Evolutionary conservation across 2,113 vertebrate species (phyloP).

Genomic region (Halcyon malimbica): DNA sequence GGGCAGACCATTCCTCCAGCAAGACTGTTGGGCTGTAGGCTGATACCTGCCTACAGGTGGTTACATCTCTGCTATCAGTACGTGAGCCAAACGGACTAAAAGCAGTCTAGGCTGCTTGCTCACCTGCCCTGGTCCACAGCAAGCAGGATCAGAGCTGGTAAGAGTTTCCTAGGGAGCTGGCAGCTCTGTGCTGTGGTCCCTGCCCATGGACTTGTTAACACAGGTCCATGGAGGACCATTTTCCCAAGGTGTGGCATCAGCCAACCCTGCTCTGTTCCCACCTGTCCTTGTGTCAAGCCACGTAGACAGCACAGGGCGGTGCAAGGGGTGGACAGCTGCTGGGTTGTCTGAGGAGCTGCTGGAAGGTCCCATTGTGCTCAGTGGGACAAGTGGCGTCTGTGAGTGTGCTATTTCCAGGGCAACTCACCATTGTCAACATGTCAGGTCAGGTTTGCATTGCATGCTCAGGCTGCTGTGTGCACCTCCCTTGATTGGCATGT

Average conservation of each 20-base stretch:
- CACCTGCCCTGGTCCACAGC: accelerated
- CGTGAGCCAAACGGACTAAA: accelerated
- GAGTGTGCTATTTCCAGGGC: background rate
- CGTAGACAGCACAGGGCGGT: background rate
- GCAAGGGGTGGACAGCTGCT: background rate
- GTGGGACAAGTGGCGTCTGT: background rate
- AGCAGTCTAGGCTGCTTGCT: background rate
- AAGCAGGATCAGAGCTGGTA: background rate
- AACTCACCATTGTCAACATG: constrained; percentile 17
- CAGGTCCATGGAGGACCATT: background rate
- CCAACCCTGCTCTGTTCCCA: accelerated
- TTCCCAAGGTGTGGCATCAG: background rate
- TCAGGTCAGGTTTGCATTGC: constrained; percentile 33
- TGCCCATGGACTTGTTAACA: background rate
- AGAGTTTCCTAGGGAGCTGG: background rate
- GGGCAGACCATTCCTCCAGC: background rate
- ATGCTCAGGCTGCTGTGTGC: background rate
- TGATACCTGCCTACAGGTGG: background rate
- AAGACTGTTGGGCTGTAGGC: background rate
- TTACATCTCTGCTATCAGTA: background rate
- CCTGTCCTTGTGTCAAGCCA: background rate
- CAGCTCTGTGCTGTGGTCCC: accelerated
- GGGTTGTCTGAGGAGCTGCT: background rate
- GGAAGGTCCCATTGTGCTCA: background rate
- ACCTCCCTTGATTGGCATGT: background rate